phyloP scores from a whole-genome alignment of 2,113 vertebrate species.

The Coturnix japonica region DNA sequence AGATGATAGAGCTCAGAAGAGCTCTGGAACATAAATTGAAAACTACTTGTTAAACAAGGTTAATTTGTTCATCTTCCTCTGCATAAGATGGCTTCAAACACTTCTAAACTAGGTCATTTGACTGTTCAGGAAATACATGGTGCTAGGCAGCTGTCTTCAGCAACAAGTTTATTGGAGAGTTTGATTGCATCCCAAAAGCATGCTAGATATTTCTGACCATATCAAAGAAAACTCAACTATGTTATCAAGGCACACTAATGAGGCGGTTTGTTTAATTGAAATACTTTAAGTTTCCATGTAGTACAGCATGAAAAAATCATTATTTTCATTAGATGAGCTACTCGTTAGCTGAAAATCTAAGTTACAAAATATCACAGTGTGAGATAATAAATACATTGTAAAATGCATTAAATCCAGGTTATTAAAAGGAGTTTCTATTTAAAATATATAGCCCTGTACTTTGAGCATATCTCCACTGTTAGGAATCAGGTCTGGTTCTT shows the following conservation, averaged over 20 bases:
- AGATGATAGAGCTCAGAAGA: neutral
- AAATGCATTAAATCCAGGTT: constrained; percentile 63
- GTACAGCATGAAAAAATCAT: constrained; percentile 78
- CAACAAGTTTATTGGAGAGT: constrained; percentile 66
- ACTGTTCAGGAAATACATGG: constrained; percentile 60
- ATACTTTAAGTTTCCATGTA: constrained; percentile 75
- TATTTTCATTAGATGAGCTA: constrained; percentile 78
- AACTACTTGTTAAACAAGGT: constrained; percentile 74
- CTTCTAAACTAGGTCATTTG: constrained; percentile 76
- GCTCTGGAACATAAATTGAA: constrained; percentile 71
- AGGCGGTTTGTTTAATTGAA: constrained; percentile 80
- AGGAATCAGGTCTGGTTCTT: constrained; percentile 14
- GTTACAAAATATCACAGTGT: constrained; percentile 72
- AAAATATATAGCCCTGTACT: constrained; percentile 43
- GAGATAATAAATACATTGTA: constrained; percentile 73
- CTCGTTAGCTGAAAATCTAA: constrained; percentile 71
- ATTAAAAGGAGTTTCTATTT: constrained; percentile 56
- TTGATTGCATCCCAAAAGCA: constrained; percentile 72
- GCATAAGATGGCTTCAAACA: constrained; percentile 74
- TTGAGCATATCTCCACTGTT: neutral
- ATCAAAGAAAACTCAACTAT: constrained; percentile 75
- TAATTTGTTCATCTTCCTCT: constrained; percentile 73
- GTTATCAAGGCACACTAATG: constrained; percentile 75
- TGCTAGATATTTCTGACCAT: constrained; percentile 75
- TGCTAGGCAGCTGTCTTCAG: constrained; percentile 56